Base-by-base conservation (phyloP, 1,140 invertebrate species). In the Bombus superbus region DNA sequence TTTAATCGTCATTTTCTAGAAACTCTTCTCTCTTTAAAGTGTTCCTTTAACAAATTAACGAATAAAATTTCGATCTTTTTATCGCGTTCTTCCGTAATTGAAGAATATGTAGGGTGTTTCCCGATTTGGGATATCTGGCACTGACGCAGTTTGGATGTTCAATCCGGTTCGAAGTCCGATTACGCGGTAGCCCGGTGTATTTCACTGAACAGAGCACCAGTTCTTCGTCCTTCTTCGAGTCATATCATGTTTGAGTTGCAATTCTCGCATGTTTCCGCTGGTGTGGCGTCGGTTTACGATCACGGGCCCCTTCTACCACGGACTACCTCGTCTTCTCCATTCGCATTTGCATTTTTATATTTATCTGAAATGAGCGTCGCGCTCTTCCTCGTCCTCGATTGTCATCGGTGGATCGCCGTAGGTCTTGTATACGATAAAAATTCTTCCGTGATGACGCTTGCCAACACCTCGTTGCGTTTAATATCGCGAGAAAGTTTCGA, bases 271-370 rank as follows among this genome's bases (percentile, higher is more conserved):
- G 81, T 91, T 78, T 79, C 76, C 81, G 47, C 85, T 71, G 86
- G 69, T 81, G 84, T 90, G 85, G 80, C 87, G 83, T 72, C 91
- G 87, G 86, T 92, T 93, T 92, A 92, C 84, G 90, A 92, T 85
- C 86, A 78, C 81, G 73, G 35, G 74, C 69, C 73, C 81, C 83
- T 66, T 57, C 64, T 25, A 11, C 18, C 53, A 25, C 72, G 28
- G 57, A 59, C 53, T 44, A 81, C 57, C 66, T 40, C 80, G 13
- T 79, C 78, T 78, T 75, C 85, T 82, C 74, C 79, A 42, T 62
- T 71, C 68, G 73, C 80, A 94, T 94, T 93, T 93, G 89, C 92
- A 94, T 93, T 93, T 92, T 93, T 92, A 93, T 93, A 93, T 93
- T 93, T 94, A 92, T 92, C 88, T 85, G 88, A 89, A 92, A 92